Base-by-base conservation (phyloP, 2,797 vertebrate genomes). In the Enteromius mattozi region DNA sequence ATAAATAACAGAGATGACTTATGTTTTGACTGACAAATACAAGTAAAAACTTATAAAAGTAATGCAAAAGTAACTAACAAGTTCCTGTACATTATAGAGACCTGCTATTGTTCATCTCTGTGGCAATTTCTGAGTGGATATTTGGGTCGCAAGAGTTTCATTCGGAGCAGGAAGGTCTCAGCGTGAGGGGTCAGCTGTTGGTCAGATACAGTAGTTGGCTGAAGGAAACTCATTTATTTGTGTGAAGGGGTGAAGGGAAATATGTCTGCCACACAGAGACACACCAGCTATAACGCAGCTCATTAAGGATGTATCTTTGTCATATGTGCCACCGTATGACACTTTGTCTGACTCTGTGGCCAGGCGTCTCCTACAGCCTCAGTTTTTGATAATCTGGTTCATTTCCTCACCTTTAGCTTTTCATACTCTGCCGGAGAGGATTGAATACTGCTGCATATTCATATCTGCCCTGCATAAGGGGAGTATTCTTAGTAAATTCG, bases 381-480 rank as follows among this genome's bases (percentile, higher is more conserved):
- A 6, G 24, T 68, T 59, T 74, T 51, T 70, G 66, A 78, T 75
- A 78, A 54, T 47, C 19, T 81, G 68, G 30, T 81, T 80, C 24
- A 80, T 83, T 86, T 81, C 51, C 68, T 80, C 74, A 81, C 83
- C 69, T 86, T 83, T n/a, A 51, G 59, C 37, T 37, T 78, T 54
- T 59, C 19, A 7, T 77, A 83, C 72, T 84, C 78, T 82, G 72
- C 27, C 84, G 35, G 40, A 42, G 40, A 21, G 33, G 69, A 80
- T 37, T 8, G 45, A 49, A 63, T 42, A 37, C 45, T 2, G 7
- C 81, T 77, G 77, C 78, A 74, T 89, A 47, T 83, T 76, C 27
- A 85, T 85, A 61, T 65, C 49, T 81, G 66, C 40, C 21, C 61
- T 66, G 24, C 35, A n/a, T 45, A 74, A 19, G 19, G 27, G 40